Base-by-base conservation (phyloP, 2,797 vertebrate genomes). In the Mastacembelus armatus region DNA sequence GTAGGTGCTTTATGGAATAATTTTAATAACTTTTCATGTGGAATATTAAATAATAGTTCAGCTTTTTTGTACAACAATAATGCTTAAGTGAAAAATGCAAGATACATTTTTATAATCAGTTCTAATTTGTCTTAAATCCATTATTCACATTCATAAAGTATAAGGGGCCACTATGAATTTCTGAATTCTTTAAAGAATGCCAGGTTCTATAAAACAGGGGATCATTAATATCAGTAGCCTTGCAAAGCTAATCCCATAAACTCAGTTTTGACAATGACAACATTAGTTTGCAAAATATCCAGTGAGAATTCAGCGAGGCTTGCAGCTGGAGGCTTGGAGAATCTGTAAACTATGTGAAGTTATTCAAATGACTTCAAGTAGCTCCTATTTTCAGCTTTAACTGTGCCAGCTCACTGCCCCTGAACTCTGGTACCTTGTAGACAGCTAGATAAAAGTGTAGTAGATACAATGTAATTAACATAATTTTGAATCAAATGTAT, bases 301-400 rank as follows among this genome's bases (percentile, higher is more conserved):
- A 26, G 7, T 16, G 21, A 14, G 19, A 35, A 26, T 52, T 26
- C 8, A 62, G 27, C 29, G 38, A 71, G 40, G 18, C 43, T 35
- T 27, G 24, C n/a, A 64, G 39, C 24, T 5, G 19, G 18, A 66
- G 19, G 40, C 33, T 24, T 32, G 16, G 48, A 49, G 52, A 74
- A n/a, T 22, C 33, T 42, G 9, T 48, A 38, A 48, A 62, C n/a
- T 15, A n/a, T 33, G 27, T 16, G 24, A 30, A 26, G 21, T 44
- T 11, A 47, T 66, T 77, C 49, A 44, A 27, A 72, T 19, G 45
- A 36, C 50, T 42, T 45, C 36, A 43, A 42, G 22, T 19, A 8
- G 14, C 2, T 4, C 33, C 43, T 11, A 8, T 33, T 50, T 56
- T 57, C 43, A 16, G 43, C 49, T 19, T 14, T 32, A 18, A 60